A percentile compares a stretch with the other conserved stretches of the same genome.
phyloP scores from a whole-genome alignment of 2,888 invertebrate species.

The Neuroscelio doddi region DNA sequence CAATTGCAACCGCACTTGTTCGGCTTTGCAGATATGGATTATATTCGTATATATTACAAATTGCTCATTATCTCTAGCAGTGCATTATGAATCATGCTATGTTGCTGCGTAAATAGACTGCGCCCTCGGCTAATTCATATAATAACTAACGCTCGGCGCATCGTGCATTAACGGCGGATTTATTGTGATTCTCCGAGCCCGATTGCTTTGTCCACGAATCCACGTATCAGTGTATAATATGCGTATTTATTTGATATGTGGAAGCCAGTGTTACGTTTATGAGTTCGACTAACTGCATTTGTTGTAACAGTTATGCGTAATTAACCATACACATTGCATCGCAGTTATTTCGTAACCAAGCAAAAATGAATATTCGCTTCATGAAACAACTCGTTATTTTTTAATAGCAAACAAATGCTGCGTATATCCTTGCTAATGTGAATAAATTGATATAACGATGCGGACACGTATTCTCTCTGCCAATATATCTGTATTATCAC shows the following conservation, averaged over 20 bases:
- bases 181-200: constrained; percentile 68
- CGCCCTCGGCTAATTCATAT: constrained; percentile 60
- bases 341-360: constrained; percentile 5
- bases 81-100: constrained; percentile 64
- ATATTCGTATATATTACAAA: constrained; percentile 64
- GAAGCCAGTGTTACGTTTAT: constrained; percentile 11
- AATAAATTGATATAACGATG: constrained; percentile 1
- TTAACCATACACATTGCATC: constrained; percentile 6
- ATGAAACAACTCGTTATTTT: background rate
- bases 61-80: constrained; percentile 66
- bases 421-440: background rate
- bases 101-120: constrained; percentile 63
- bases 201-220: constrained; percentile 67
- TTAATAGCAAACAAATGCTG: constrained; percentile 6
- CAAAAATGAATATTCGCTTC: constrained; percentile 8
- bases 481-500: background rate
- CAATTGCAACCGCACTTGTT: constrained; percentile 14
- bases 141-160: constrained; percentile 63
- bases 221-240: constrained; percentile 39
- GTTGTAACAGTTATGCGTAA: constrained; percentile 22
- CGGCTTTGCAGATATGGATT: constrained; percentile 32
- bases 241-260: constrained; percentile 30
- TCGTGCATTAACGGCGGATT: constrained; percentile 66
- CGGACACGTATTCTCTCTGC: background rate
- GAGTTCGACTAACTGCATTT: constrained; percentile 11